Evolutionary conservation across 2,888 invertebrate species (phyloP).

Genomic region (Hirtodrosophila histrioides): DNA sequence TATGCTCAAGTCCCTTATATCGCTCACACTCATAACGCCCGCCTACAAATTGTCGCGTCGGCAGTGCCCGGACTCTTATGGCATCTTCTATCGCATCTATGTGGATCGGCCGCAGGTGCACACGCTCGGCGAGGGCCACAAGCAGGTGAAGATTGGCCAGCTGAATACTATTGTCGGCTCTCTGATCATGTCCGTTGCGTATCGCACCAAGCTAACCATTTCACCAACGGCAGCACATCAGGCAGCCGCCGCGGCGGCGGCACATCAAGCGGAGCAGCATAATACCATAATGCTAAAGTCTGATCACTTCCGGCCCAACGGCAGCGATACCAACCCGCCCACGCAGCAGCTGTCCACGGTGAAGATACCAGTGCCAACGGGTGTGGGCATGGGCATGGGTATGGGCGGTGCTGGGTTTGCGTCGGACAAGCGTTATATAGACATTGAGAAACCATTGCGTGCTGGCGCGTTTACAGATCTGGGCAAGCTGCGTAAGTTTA

Average conservation of each 20-base stretch:
- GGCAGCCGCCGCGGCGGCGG: constrained; percentile 86
- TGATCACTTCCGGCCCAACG: constrained; percentile 90
- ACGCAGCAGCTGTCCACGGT: constrained; percentile 85
- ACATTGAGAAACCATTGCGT: constrained; percentile 89
- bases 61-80: constrained; percentile 94
- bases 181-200: constrained; percentile 91
- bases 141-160: constrained; percentile 92
- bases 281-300: constrained; percentile 94
- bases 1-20: constrained; percentile 94
- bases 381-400: constrained; percentile 63
- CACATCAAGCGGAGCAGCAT: constrained; percentile 78
- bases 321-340: constrained; percentile 49
- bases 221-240: constrained; percentile 88
- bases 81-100: constrained; percentile 94
- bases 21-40: constrained; percentile 95
- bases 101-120: constrained; percentile 91
- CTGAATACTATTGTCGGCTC: constrained; percentile 94
- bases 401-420: constrained; percentile 55
- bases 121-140: constrained; percentile 91
- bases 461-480: constrained; percentile 91
- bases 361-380: constrained; percentile 75
- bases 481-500: constrained; percentile 86
- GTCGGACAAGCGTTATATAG: constrained; percentile 88
- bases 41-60: constrained; percentile 96
- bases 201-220: constrained; percentile 96